Base-by-base conservation (phyloP, 2,113 vertebrate species). In the Cettia cetti region DNA sequence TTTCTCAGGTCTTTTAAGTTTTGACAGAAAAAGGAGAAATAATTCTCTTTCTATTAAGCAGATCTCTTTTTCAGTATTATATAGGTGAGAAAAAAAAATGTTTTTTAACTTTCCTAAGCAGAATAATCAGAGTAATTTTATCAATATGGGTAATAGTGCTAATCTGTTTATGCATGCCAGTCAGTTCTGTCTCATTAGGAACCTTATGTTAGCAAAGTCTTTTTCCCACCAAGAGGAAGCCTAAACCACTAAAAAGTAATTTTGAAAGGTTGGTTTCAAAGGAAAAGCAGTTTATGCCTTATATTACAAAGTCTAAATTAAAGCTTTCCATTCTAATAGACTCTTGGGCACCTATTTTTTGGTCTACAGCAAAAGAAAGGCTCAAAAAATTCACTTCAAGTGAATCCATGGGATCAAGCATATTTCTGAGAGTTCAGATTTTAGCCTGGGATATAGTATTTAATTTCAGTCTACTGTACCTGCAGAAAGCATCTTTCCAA, bases 181-280 rank as follows among this genome's bases (percentile, higher is more conserved):
- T 85, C 78, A 80, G 64, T 45, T 71, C 37, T 60, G 16, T 89
- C 74, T 94, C 81, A 94, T 95, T 93, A 93, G 13, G 59, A 91
- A 33, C 71, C 59, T 70, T 92, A 42, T 42, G 40, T 42, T 42
- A 42, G 40, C 14, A 42, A 89, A 77, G 45, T 61, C 20, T 70
- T 92, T 93, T 86, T 93, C 66, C 12, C 39, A 61, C 24, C 37
- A 77, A 90, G 54, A 76, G 85, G 45, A 87, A 91, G 15, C 40
- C 23, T 45, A 53, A 77, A 74, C 50, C 21, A 77, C 50, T 90
- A 56, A 91, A 95, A 85, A 79, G 53, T 95, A 3, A 80, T 91
- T 93, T 90, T 87, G 63, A 88, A 80, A 86, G 31, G 45, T 82
- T 59, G 42, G 5, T 91, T 95, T 91, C n/a, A 91, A 85, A 96